These are phyloP conservation scores for Plectropomus leopardus DNA, from an alignment of 2,113 vertebrate species.

Conservation along the genomic window DNA sequence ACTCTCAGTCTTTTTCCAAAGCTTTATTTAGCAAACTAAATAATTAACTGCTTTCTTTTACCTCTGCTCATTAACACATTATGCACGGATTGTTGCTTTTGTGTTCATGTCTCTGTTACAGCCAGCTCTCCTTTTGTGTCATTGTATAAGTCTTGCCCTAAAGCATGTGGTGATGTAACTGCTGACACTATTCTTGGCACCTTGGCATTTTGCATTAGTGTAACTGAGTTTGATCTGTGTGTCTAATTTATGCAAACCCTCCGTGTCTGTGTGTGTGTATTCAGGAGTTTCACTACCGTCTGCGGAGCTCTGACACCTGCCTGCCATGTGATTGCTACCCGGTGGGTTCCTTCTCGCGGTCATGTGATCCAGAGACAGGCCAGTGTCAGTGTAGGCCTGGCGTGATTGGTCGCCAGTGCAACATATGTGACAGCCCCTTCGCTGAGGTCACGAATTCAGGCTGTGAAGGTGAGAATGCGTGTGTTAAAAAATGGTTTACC, in stretches of 20 bases:
- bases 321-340: conserved; percentile 98
- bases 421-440: conserved; percentile 95
- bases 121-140: not conserved
- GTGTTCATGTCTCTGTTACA: not conserved
- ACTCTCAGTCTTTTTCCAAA: not conserved
- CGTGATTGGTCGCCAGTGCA: conserved; percentile 97
- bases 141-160: not conserved
- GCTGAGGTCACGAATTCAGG: conserved; percentile 96
- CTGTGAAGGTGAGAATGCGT: conserved; percentile 89
- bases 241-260: not conserved
- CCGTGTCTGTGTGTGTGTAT: conserved; percentile 19
- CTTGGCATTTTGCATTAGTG: conserved; percentile 8
- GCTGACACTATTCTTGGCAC: conserved; percentile 9
- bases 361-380: conserved; percentile 92
- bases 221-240: conserved; percentile 8
- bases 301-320: conserved; percentile 90
- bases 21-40: not conserved
- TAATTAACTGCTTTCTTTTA: not conserved
- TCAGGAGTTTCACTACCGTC: conserved; percentile 96
- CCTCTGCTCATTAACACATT: not conserved
- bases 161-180: conserved; percentile 6
- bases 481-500: conserved; percentile 13
- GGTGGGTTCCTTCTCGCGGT: conserved; percentile 93
- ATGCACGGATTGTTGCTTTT: not conserved
- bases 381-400: conserved; percentile 95